phyloP scores from a whole-genome alignment of 2,113 vertebrate species.

The Donacobius atricapilla region DNA sequence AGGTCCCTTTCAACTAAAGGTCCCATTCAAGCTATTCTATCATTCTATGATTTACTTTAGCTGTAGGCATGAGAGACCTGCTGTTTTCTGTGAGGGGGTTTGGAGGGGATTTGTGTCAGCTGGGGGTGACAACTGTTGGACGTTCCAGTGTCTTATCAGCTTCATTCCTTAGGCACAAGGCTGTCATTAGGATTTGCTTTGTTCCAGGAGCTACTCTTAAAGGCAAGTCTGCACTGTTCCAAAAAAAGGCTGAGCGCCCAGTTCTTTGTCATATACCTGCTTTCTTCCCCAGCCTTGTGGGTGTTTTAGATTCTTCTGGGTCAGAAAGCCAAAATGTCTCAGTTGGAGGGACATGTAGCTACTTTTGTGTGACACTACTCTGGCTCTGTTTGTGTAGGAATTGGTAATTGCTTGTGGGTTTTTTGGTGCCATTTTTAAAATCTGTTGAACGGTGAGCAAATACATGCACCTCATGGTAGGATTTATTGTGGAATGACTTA shows the following conservation, averaged over 20 bases:
- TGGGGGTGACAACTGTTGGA: slow-evolving; percentile 37
- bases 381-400: background rate
- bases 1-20: background rate
- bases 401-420: background rate
- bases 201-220: background rate
- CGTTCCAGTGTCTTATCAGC: background rate
- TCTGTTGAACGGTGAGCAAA: background rate
- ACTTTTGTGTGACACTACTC: background rate
- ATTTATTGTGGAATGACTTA: background rate
- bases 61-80: background rate
- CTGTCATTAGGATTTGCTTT: background rate
- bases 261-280: background rate
- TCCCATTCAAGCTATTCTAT: background rate
- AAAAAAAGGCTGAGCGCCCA: background rate
- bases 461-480: background rate
- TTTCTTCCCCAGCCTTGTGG: background rate
- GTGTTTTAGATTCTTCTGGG: background rate
- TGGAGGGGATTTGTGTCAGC: background rate
- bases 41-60: background rate
- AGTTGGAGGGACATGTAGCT: background rate
- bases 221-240: background rate
- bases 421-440: background rate
- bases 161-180: background rate
- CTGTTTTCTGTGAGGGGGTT: background rate
- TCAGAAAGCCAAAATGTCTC: background rate